Base-by-base conservation (phyloP, 2,888 invertebrate species). In the Lasioglossum marginatum region DNA sequence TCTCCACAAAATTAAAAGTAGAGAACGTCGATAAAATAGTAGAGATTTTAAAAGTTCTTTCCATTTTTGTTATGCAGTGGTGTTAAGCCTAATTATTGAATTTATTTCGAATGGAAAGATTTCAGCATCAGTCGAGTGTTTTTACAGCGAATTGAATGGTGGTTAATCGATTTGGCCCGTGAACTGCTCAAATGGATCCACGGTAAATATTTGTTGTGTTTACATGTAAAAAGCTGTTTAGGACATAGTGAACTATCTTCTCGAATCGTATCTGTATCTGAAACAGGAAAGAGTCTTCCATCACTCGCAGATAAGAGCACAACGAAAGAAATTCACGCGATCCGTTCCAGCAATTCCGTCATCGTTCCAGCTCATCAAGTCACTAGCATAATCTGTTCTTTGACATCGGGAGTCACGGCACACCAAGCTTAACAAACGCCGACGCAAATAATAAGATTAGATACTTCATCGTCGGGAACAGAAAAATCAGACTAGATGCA, bases 201-300 rank as follows among this genome's bases (percentile, higher is more conserved):
- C 23, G 52, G 52, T 52, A n/a, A 52, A n/a, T 52, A n/a, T 52
- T n/a, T n/a, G 52, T n/a, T 52, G 52, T 52, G 52, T 52, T n/a
- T 52, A 8, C 10, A n/a, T 10, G 52, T 52, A 3, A 52, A 52
- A n/a, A 52, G 52, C n/a, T 52, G 52, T 52, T n/a, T 10, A 52
- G 52, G 3, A 4, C 10, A 23, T 52, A n/a, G 52, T 8, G 52
- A 52, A 52, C 52, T 10, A n/a, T 52, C 52, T 52, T 8, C 10
- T 52, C 52, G 52, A 6, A 63, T 31, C 63, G 63, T 31, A 2
- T 63, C 31, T 16, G 14, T 60, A 60, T 27, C 27, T 16, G 31
- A 63, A 63, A 63, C 63, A 63, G 63, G 63, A 63, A 63, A 63
- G 63, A 63, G 63, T 31, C 63, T 6, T 31, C 63, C 60, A 60